A percentile compares a stretch with the other conserved stretches of the same genome.
phyloP scores from a whole-genome alignment of 2,797 vertebrate species.

The Neoniphon sammara region DNA sequence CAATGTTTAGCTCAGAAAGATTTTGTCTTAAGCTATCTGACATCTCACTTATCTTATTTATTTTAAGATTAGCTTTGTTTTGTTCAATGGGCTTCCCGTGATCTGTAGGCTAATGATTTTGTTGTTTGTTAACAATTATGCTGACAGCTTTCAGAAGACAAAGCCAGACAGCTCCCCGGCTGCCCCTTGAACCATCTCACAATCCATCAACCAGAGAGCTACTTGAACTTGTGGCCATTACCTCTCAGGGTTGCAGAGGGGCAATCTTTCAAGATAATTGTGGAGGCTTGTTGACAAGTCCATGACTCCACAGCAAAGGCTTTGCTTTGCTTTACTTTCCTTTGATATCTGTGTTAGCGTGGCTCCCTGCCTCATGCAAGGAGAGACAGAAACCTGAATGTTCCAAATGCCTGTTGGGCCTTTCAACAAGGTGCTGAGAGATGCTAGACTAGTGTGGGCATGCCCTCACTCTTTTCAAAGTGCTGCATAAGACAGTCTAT shows the following conservation, averaged over 20 bases:
- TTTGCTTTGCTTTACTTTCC: conserved; percentile 32
- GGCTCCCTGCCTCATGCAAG: conserved; percentile 42
- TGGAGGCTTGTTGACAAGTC: conserved; percentile 47
- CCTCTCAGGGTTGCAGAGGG: conserved; percentile 20
- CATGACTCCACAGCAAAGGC: conserved; percentile 25
- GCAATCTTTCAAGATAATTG: conserved; percentile 53
- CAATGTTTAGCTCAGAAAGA: conserved; percentile 29
- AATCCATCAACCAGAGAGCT: conserved; percentile 59
- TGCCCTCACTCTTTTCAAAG: conserved; percentile 60
- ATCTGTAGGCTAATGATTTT: conserved; percentile 41
- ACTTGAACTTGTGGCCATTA: conserved; percentile 53
- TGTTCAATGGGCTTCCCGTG: conserved; percentile 14
- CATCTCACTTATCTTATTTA: conserved; percentile 17
- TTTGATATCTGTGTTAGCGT: conserved; percentile 51
- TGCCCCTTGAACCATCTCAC: conserved; percentile 64
- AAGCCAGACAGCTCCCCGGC: conserved; percentile 10
- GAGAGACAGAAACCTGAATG: conserved; percentile 47
- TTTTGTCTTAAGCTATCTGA: conserved; percentile 5
- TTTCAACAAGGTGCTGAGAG: conserved; percentile 63
- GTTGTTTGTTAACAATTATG: conserved; percentile 28
- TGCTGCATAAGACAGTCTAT: conserved; percentile 23
- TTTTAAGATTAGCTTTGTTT: conserved; percentile 12
- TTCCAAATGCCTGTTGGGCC: conserved; percentile 60
- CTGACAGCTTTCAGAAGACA: conserved; percentile 28
- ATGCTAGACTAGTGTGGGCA: conserved; percentile 72